Percentiles rank a stretch among this genome's conserved stretches.
phyloP scores from a whole-genome alignment of 2,797 vertebrate species.

The Enteromius unitaeniatus region DNA sequence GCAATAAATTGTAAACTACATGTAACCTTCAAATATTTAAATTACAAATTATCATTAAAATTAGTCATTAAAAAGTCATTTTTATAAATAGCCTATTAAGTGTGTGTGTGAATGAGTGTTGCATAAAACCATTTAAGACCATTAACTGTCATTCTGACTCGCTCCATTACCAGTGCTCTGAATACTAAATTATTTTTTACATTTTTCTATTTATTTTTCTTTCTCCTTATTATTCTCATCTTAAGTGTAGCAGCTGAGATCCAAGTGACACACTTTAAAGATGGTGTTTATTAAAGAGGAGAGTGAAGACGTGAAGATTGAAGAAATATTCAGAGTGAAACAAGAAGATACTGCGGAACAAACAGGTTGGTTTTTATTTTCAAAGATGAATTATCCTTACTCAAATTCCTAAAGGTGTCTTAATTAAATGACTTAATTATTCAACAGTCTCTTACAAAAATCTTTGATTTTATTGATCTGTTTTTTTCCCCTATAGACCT shows the following conservation, averaged over 20 bases:
- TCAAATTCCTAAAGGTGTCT: too few species aligned
- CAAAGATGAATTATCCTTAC: background rate
- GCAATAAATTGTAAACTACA: too few species aligned
- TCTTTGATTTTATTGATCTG: too few species aligned
- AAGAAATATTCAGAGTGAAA: background rate
- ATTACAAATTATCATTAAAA: too few species aligned
- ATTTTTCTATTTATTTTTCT: background rate
- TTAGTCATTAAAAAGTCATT: too few species aligned
- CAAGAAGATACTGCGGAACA: background rate
- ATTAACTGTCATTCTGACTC: too few species aligned
- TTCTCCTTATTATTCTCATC: background rate
- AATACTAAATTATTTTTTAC: background rate
- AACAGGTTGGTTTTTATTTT: background rate
- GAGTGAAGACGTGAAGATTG: background rate
- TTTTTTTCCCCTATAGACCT: background rate
- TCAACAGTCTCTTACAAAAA: background rate
- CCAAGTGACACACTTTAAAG: background rate
- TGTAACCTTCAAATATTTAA: too few species aligned
- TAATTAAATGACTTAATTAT: too few species aligned
- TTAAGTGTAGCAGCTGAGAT: background rate
- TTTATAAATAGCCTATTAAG: too few species aligned
- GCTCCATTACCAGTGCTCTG: background rate
- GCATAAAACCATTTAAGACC: too few species aligned
- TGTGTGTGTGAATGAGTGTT: too few species aligned
- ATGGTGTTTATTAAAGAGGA: constrained; percentile 2